Evolutionary conservation across 2,113 vertebrate genomes (phyloP), one percentile per base, ranked within the genome.

Genomic region (Thinocorus orbignyianus): DNA sequence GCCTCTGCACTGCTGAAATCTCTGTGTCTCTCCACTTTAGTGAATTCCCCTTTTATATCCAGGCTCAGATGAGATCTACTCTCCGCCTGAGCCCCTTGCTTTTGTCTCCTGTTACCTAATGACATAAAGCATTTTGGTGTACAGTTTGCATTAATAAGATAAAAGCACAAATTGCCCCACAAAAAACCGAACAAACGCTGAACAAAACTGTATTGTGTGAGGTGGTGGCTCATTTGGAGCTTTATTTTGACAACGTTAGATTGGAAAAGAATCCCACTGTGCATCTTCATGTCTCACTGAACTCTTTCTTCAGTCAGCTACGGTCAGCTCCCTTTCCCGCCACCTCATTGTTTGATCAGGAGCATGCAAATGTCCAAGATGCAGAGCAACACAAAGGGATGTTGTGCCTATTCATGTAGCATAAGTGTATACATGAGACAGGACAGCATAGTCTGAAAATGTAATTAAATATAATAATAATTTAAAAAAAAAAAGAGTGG

Each of bases 371-470:
- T 71, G 48, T 71, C 84, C 77, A 78, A 86, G 69, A 94, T 84
- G 48, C 73, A 81, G 48, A 78, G 64, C 54, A 89, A n/a, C 64
- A 96, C 88, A 97, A 94, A 92, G 71, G 86, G 61, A 15, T 88
- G 81, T 93, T 96, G 93, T 97, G n/a, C 91, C 84, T 95, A 85
- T 91, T 86, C 88, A 92, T 69, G 68, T 86, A 68, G 92, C 92
- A 14, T 82, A 93, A 92, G 14, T 57, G 10, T 92, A n/a, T 57
- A 58, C 81, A 57, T 64, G 81, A 70, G 81, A 61, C 68, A 78
- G 64, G 69, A 46, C 71, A 78, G 61, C 76, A 46, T 44, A 26
- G 86, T 85, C 88, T 91, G 91, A 68, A 92, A 80, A 72, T 23
- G 19, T 88, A 93, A 92, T 97, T 94, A 88, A 86, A 81, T 66